These are phyloP conservation scores for Trachemys scripta DNA, from an alignment of 2,113 vertebrate species.

Conservation along the genomic window DNA sequence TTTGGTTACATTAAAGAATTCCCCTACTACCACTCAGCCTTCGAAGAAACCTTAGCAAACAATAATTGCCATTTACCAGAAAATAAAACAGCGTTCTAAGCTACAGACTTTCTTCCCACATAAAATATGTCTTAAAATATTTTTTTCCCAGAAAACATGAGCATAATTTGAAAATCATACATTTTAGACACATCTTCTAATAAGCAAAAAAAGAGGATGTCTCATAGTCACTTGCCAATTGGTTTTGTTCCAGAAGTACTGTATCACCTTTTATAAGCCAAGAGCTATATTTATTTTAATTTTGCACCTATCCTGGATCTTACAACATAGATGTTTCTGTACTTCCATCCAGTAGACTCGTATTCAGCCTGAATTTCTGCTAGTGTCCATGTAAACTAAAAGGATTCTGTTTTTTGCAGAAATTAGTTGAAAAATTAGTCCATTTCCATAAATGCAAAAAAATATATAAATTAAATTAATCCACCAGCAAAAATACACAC, in stretches of 20 bases:
- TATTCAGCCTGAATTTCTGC: background rate
- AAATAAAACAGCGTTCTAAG: background rate
- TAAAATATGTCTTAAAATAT: background rate
- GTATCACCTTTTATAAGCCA: background rate
- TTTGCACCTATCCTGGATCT: background rate
- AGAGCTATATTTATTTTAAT: background rate
- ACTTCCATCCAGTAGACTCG: background rate
- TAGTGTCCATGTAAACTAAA: background rate
- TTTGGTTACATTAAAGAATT: background rate
- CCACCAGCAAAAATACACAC: rapidly evolving
- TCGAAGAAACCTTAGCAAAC: background rate
- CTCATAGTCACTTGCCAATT: background rate
- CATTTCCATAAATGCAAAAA: background rate
- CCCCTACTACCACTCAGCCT: background rate
- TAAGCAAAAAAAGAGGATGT: background rate
- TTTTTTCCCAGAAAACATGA: background rate
- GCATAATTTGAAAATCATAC: background rate
- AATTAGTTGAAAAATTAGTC: background rate
- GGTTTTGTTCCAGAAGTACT: background rate
- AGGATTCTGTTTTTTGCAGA: background rate
- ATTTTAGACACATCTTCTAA: background rate
- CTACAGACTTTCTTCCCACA: background rate
- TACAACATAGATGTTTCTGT: background rate
- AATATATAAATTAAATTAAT: background rate
- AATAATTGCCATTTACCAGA: background rate